phyloP scores from a whole-genome alignment of 35 echinoderm and acorn worm genomes.

The Nesometra sesokonis region DNA sequence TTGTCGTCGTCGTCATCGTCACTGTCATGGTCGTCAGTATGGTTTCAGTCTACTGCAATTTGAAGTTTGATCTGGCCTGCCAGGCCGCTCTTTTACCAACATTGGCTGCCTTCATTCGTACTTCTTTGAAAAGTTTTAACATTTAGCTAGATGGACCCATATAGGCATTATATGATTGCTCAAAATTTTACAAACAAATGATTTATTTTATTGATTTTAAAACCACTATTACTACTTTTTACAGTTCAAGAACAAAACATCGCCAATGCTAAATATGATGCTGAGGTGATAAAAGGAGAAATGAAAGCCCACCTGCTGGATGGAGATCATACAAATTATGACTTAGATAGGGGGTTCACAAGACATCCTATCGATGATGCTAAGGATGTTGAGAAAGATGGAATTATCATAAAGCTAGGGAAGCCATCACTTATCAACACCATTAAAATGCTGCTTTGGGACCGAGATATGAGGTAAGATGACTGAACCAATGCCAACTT shows the following conservation, averaged over 20 bases:
- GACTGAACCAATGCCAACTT: not conserved
- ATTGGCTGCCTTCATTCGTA: too few species aligned
- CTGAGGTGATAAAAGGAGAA: constrained; percentile 71
- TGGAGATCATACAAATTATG: constrained; percentile 86
- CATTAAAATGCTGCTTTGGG: constrained; percentile 78
- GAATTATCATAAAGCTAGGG: constrained; percentile 89
- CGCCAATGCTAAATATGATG: constrained; percentile 48
- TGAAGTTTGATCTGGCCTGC: too few species aligned
- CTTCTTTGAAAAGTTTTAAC: too few species aligned
- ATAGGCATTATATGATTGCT: too few species aligned
- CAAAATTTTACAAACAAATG: too few species aligned
- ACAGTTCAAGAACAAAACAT: constrained; percentile 88
- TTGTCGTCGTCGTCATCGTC: too few species aligned
- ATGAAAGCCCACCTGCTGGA: constrained; percentile 77
- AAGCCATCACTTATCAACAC: constrained; percentile 94
- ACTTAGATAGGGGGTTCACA: constrained; percentile 93
- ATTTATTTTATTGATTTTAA: too few species aligned
- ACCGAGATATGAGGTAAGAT: constrained; percentile 77
- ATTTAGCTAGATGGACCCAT: too few species aligned
- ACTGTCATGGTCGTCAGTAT: too few species aligned
- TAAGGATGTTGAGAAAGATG: constrained; percentile 37
- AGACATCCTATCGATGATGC: constrained; percentile 88
- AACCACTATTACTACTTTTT: not conserved
- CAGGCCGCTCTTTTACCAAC: too few species aligned
- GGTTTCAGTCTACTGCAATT: too few species aligned